These are phyloP conservation scores for Bombus sibiricus DNA, from an alignment of 1,140 invertebrate genomes.

Conservation along the genomic window DNA sequence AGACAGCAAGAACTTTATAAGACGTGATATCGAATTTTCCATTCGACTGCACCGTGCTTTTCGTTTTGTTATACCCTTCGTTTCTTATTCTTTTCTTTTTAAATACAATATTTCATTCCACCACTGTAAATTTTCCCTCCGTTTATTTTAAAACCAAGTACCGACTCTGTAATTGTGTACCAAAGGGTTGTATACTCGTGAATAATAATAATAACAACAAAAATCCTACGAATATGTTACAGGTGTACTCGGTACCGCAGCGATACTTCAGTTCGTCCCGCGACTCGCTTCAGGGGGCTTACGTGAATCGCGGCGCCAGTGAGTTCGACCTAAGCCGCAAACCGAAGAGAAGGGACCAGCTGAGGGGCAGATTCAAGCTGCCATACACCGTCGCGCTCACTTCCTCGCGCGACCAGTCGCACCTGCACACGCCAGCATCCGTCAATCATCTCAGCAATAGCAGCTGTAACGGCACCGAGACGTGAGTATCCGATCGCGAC, in stretches of 20 bases:
- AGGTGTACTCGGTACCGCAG: slow-evolving; percentile 81
- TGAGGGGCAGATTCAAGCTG: slow-evolving; percentile 87
- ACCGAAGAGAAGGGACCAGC: slow-evolving; percentile 85
- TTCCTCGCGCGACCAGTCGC: slow-evolving; percentile 84
- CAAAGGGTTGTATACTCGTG: too few relatives aligned
- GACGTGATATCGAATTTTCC: not conserved
- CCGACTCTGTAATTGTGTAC: too few relatives aligned
- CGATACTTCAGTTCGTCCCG: slow-evolving; percentile 88
- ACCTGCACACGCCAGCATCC: slow-evolving; percentile 84
- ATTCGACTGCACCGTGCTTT: not conserved
- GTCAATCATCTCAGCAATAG: slow-evolving; percentile 86
- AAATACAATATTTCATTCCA: not conserved
- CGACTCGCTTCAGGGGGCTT: slow-evolving; percentile 89
- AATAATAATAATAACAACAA: not conserved
- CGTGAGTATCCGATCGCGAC: slow-evolving; percentile 78
- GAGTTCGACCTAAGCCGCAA: slow-evolving; percentile 89
- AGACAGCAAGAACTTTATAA: not conserved
- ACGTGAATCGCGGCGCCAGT: slow-evolving; percentile 87
- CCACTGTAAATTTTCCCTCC: not conserved
- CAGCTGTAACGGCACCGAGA: slow-evolving; percentile 87
- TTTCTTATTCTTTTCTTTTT: too few relatives aligned
- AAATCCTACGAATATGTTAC: slow-evolving; percentile 62
- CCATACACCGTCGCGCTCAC: slow-evolving; percentile 85
- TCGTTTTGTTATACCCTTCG: not conserved
- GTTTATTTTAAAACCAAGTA: not conserved